These are phyloP conservation scores for Hololepta plana DNA, from an alignment of 2,888 invertebrate genomes.

Conservation along the genomic window DNA sequence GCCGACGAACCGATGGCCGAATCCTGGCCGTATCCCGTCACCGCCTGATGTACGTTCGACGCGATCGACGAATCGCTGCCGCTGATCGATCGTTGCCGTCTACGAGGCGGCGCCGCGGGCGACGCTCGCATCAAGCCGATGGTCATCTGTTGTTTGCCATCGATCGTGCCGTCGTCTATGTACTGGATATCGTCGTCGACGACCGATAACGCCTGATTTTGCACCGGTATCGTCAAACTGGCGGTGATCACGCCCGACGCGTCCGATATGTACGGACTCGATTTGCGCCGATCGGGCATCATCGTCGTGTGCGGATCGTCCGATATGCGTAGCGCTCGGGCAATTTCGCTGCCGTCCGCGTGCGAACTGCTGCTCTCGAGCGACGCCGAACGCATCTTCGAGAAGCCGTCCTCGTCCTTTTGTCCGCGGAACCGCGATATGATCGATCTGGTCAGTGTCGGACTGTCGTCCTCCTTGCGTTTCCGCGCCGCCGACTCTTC, in stretches of 20 bases:
- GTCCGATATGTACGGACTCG: conserved; percentile 35
- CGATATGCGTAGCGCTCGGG: conserved; percentile 14
- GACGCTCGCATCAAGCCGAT: conserved; percentile 20
- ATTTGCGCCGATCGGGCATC: conserved; percentile 34
- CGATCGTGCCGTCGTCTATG: conserved; percentile 37
- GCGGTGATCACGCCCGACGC: conserved; percentile 55
- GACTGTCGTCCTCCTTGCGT: conserved; percentile 18
- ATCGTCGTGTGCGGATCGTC: conserved; percentile 12
- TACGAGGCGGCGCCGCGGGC: conserved; percentile 26
- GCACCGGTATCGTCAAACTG: conserved; percentile 56
- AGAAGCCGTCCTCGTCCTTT: conserved; percentile 24
- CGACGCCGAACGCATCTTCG: conserved; percentile 24
- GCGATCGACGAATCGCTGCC: conserved; percentile 31
- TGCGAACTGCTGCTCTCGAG: conserved; percentile 28
- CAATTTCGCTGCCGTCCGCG: conserved; percentile 35
- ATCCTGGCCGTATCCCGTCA: conserved; percentile 30
- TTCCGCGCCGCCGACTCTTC: conserved; percentile 29
- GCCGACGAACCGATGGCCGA: conserved; percentile 48
- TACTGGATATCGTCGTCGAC: conserved; percentile 50
- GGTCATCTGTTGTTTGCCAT: conserved; percentile 22
- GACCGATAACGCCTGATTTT: conserved; percentile 17
- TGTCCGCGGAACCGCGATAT: conserved; percentile 30
- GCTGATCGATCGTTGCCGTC: conserved; percentile 29
- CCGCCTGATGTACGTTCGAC: conserved; percentile 18
- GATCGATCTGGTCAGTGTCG: conserved; percentile 33